Evolutionary conservation across 2,113 vertebrate genomes (phyloP), one percentile per base, ranked within the genome.

Genomic region (Myiozetetes cayanensis): DNA sequence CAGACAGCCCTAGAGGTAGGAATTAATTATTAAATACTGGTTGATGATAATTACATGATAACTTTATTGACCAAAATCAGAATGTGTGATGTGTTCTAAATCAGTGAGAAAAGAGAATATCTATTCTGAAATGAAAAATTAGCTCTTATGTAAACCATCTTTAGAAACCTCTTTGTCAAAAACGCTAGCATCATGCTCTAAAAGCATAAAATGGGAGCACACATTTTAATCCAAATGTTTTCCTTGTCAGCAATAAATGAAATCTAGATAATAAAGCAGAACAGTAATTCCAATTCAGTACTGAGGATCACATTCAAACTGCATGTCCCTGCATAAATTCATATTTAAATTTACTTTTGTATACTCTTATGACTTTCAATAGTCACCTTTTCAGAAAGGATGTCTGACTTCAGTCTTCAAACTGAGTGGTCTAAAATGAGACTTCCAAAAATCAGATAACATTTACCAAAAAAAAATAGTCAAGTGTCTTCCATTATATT

Each of bases 11-110:
- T 95, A 94, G 96, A 97, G 97, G 97, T 96, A 96, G 35, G 39
- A 70, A 96, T 98, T 96, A 98, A 98, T 98, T 98, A 98, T 98
- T 98, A 92, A 98, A 97, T 93, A 92, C 82, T 65, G 58, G 96
- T 90, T 92, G 95, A 94, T 96, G 94, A 97, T 98, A 98, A 98
- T 98, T 98, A 94, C 90, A 53, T 98, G 98, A 98, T 98, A 97
- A 97, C 97, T 98, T 98, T 97, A 98, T 98, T 97, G 97, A 96
- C 95, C 68, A 89, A 86, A 97, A 93, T 96, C 70, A 6, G 49
- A 94, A 93, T 86, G 49, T 53, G 37, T 80, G 31, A 84, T 55
- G 12, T 27, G 31, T 39, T 92, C 55, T 14, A 66, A 61, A 89
- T 85, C 84, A 66, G 56, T 33, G 31, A 84, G 59, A 50, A 49